Base-by-base conservation (phyloP, 2,113 vertebrate genomes). In the Onychostruthus taczanowskii region DNA sequence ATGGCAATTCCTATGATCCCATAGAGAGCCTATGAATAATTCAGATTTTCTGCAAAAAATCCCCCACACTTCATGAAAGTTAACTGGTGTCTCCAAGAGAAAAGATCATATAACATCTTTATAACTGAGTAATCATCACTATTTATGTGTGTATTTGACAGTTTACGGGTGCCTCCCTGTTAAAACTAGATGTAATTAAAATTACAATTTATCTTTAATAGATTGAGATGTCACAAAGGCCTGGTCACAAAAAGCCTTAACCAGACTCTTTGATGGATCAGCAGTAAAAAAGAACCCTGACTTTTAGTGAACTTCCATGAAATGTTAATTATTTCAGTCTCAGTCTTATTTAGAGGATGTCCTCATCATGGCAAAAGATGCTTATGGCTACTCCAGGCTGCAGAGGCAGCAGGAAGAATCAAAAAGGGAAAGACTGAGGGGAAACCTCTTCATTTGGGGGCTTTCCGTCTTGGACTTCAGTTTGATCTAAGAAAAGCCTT, bases 1-100 rank as follows among this genome's bases (percentile, higher is more conserved):
- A 39, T 68, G 69, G 90, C 88, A 94, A 96, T 90, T 84, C 86
- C 72, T 96, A 30, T 94, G 94, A 96, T 96, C 93, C 90, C 86
- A 88, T 3, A 23, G 82, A 93, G 52, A 85, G 35, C 24, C 24
- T 44, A 94, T 97, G 95, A 95, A 97, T 96, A 96, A 97, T 97
- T 96, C 92, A 96, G 68, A 83, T 89, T 91, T 93, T 63, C 87
- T 87, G 87, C 23, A 70, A 85, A 95, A 93, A 83, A 91, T 55
- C 46, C 73, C 80, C 62, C 81, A 49, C 72, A 41, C 15, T 93
- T 93, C 85, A 88, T 86, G 75, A 39, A 84, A 91, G 75, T 85
- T 94, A 90, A 80, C 92, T 56, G 49, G 61, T 92, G 56, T 52
- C 64, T 96, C 64, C 64, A 90, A 72, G 64, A 96, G 56, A 94